Evolutionary conservation across 2,797 vertebrate species (phyloP), one percentile per base, ranked within the genome.

Genomic region (Catostomus latipinnis): DNA sequence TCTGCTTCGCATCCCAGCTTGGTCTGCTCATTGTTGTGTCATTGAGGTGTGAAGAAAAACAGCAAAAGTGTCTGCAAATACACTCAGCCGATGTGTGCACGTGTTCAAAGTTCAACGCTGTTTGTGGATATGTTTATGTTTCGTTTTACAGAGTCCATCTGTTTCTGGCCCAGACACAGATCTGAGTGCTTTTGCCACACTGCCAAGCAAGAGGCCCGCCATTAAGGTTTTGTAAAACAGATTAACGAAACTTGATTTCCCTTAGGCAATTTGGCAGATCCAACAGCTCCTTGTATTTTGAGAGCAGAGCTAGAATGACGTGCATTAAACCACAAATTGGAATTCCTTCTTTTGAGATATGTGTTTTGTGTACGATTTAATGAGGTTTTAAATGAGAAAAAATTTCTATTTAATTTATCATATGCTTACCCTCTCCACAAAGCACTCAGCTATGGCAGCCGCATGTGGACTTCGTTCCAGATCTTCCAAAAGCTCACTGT

Each of bases 401-500:
- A 1, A 53, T 53, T 11, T 13, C 0, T 13, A 1, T 65, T 18
- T 71, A 14, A 12, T 62, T 22, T 16, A 46, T 22, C 34, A 72
- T 56, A 16, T 65, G 78, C 88, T 88, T 87, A 97, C 96, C 91
- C 96, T 90, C 50, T 96, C 95, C 9, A 97, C 94, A 5, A 97
- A 97, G 87, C 96, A 97, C 81, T 96, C 94, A 0, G 96, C 96
- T 8, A 97, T 95, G 86, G 92, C 93, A 0, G 93, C 92, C 0
- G 95, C 95, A 0, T 94, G 90, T 50, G 88, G 86, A 81, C 93
- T 93, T n/a, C 92, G 90, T 86, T 97, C 95, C 60, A 97, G 67
- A 66, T 97, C 96, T 82, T 96, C 96, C 83, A 97, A 91, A 9
- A 97, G 93, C 12, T 97, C 96, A 0, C 96, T 97, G 90, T 9